These are phyloP conservation scores for Nomada ferruginata DNA, from an alignment of 2,888 invertebrate species.

Conservation along the genomic window DNA sequence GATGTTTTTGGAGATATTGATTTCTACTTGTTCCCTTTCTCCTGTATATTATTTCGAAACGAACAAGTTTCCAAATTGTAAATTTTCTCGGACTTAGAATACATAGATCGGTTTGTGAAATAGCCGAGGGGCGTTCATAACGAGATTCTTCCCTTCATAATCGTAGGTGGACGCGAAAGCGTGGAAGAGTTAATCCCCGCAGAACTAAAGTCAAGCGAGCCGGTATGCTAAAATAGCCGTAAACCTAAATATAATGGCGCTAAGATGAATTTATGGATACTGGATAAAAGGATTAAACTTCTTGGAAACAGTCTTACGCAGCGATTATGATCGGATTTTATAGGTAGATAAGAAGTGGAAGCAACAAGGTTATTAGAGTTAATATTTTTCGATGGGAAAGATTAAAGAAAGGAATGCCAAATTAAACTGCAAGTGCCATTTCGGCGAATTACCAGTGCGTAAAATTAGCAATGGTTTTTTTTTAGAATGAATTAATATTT, in stretches of 20 bases:
- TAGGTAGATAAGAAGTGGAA: neutral
- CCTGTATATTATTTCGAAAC: neutral
- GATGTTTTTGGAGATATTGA: neutral
- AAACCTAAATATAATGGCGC: neutral
- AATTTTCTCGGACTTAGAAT: neutral
- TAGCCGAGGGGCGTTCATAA: neutral
- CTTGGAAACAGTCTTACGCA: neutral
- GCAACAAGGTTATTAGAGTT: no score
- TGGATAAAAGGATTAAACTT: neutral
- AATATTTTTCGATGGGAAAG: no score
- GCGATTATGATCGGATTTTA: neutral
- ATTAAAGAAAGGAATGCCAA: no score
- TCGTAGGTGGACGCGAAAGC: slow-evolving; percentile 5
- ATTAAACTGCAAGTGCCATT: no score
- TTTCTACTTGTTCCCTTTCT: neutral
- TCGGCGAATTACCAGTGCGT: no score
- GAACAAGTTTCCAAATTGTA: neutral
- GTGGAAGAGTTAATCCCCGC: neutral
- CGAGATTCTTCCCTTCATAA: neutral
- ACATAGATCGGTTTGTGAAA: neutral
- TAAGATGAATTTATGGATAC: slow-evolving; percentile 4
- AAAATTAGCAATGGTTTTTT: no score
- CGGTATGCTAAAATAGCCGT: neutral
- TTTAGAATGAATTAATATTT: no score
- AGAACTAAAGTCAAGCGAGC: neutral